Base-by-base conservation (phyloP, 2,888 invertebrate genomes). In the Eupelmus urozonus region DNA sequence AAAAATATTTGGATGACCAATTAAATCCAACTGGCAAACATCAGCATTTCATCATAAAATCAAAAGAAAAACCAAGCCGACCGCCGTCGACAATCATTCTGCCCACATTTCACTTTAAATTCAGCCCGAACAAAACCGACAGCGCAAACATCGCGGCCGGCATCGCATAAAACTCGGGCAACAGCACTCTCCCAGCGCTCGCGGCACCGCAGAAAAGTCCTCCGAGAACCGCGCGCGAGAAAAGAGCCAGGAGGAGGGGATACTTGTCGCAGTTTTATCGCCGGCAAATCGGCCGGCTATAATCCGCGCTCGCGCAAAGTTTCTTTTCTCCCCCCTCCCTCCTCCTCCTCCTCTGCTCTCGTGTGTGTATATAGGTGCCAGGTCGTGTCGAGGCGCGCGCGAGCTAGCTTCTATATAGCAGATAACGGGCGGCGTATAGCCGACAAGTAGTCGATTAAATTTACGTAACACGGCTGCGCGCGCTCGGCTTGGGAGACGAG, bases 401-500 rank as follows among this genome's bases (percentile, higher is more conserved):
- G 45, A 20, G 53, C n/a, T 27, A 0, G n/a, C 27, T n/a, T 27
- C 16, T 11, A 1, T 40, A n/a, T n/a, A n/a, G 34, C 63, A 81
- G 83, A 85, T 85, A 85, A 53, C 34, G 34, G 34, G 5, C 9
- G 3, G 34, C 34, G 3, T 34, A 81, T 81, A 62, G 66, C 53
- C 76, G 81, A 80, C 84, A 80, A 84, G 81, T 83, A 85, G 82
- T 34, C 82, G 86, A 86, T 87, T 84, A 84, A 5, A 84, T 86
- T 87, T 87, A 87, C 84, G 87, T 87, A 87, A 86, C 82, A 72
- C 80, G 82, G 81, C 82, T 13, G 20, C 60, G 18, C n/a, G n/a
- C n/a, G n/a, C n/a, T n/a, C n/a, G n/a, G n/a, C n/a, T n/a, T 34
- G 9, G 9, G 5, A 49, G 13, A 49, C 11, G 16, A 49, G 49